phyloP scores from a whole-genome alignment of 2,797 vertebrate species.

The Schizopygopsis pylzovi region DNA sequence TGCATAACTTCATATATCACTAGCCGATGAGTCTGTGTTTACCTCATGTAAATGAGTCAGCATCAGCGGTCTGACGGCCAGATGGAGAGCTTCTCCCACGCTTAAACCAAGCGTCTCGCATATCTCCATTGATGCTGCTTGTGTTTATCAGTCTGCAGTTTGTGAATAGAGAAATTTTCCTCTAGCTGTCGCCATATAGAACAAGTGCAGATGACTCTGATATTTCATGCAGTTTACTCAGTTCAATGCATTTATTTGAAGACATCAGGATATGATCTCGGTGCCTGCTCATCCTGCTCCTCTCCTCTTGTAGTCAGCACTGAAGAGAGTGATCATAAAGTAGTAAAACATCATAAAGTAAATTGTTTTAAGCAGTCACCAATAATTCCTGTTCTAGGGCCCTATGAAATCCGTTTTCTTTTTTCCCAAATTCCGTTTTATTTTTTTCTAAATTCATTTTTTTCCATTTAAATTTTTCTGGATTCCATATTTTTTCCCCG shows the following conservation, averaged over 20 bases:
- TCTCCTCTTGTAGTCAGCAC: neutral
- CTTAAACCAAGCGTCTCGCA: neutral
- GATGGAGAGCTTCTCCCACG: slow-evolving; percentile 25
- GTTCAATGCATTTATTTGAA: neutral
- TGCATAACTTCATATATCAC: neutral
- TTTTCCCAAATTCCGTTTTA: no score
- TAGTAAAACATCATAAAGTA: neutral
- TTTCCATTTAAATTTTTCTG: no score
- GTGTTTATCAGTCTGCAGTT: slow-evolving; percentile 6
- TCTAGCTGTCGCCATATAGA: neutral
- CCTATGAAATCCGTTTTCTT: no score
- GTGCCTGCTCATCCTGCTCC: neutral
- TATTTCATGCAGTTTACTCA: neutral
- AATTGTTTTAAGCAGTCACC: neutral
- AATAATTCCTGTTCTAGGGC: neutral
- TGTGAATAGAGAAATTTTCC: slow-evolving; percentile 1
- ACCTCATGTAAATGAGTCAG: slow-evolving; percentile 16
- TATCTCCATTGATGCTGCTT: slow-evolving; percentile 14
- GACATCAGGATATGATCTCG: neutral
- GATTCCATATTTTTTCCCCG: no score
- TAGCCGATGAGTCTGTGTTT: neutral
- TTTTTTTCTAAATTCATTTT: no score
- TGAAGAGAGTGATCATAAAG: neutral
- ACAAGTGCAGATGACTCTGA: neutral
- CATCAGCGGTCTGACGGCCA: slow-evolving; percentile 10